These are phyloP conservation scores for Ceratina australensis DNA, from an alignment of 1,140 invertebrate genomes.

Conservation along the genomic window DNA sequence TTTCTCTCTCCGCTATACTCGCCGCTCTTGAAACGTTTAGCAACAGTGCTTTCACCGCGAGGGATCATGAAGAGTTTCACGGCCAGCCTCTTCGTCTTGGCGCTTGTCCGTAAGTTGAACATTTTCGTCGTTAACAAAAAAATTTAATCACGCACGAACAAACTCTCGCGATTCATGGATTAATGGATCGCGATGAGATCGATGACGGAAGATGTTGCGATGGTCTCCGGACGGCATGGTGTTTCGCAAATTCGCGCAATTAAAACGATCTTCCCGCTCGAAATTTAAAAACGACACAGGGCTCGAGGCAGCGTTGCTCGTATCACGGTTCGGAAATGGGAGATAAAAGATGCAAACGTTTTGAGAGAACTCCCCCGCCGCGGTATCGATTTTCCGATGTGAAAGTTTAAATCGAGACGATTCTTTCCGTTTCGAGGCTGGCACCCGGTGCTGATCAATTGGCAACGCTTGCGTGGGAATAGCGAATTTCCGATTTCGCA, in stretches of 20 bases:
- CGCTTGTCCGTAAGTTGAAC: slow-evolving; percentile 66
- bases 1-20: slow-evolving; percentile 1
- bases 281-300: neutral
- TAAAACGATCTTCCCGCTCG: neutral
- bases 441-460: neutral
- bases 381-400: slow-evolving; percentile 37
- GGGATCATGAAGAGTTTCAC: slow-evolving; percentile 45
- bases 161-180: neutral
- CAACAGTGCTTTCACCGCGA: slow-evolving; percentile 1
- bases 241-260: slow-evolving; percentile 16
- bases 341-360: neutral
- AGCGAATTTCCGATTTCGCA: neutral
- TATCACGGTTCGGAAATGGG: neutral
- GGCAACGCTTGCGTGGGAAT: neutral
- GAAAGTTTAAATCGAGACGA: slow-evolving; percentile 9
- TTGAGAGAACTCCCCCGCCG: slow-evolving; percentile 5
- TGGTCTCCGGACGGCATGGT: neutral
- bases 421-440: neutral
- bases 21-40: neutral
- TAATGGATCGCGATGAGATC: neutral
- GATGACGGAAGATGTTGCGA: neutral
- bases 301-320: neutral
- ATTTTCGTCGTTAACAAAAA: neutral
- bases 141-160: neutral
- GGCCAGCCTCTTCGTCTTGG: slow-evolving; percentile 28